Evolutionary conservation across 2,113 vertebrate species (phyloP), one percentile per base, ranked within the genome.

Genomic region (Hippocampus guttulatus): DNA sequence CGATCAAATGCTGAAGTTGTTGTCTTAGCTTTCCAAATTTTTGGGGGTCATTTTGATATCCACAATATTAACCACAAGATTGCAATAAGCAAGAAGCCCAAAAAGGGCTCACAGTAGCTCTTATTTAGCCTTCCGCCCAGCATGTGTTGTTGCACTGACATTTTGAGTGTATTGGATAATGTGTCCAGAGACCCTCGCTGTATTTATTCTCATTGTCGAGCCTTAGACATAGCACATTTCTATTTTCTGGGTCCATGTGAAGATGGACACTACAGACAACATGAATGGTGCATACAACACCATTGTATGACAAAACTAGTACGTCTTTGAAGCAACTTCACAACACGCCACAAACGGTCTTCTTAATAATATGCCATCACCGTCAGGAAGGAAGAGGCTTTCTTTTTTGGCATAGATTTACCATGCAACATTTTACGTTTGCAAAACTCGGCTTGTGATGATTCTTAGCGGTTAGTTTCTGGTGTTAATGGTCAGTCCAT

Each of bases 21-120:
- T 85, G 82, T 88, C 33, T 38, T 83, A 79, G 75, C 75, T 71
- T 82, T 79, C 76, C 71, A 73, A 38, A 77, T 80, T 87, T 89
- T 70, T 61, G 71, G 43, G 33, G 65, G 75, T 82, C 52, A 15
- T 63, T 79, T 78, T 79, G 69, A 70, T 91, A 89, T 89, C 88
- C 80, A 86, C 66, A 78, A 84, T 85, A 87, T 88, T 87, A 84
- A 80, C 81, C 82, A 88, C 69, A 81, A 78, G 68, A 88, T 87
- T 79, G 90, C 91, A 93, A 92, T 91, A 92, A 90, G 85, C 55
- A 86, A 89, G 45, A 54, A 81, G 86, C 86, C 86, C 86, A 72
- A 77, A 75, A 83, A 86, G 82, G 82, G 80, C 85, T 84, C 76
- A 7, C 87, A 83, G 83, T 85, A 88, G 83, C 85, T 89, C 84